Evolutionary conservation across 2,888 invertebrate species (phyloP).

Genomic region (Synanthedon vespiformis): DNA sequence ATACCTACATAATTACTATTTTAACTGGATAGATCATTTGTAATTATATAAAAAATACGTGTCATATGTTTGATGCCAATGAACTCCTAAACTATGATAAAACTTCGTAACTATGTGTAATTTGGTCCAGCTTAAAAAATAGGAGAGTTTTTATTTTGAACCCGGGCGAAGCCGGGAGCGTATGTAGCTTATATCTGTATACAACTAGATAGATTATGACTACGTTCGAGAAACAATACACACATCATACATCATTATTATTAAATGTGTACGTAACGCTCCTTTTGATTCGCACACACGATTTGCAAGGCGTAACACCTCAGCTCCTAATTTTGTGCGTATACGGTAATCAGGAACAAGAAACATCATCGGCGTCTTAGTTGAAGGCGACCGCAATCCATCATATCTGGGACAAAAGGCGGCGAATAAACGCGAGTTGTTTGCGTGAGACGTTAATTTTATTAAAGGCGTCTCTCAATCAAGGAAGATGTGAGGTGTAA

Average conservation of each 20-base stretch:
- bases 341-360: constrained; percentile 57
- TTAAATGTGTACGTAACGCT: constrained; percentile 41
- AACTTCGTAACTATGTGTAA: no score
- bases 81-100: no score
- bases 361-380: constrained; percentile 58
- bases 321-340: constrained; percentile 44
- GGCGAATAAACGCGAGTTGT: constrained; percentile 51
- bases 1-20: no score
- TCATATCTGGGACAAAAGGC: constrained; percentile 63
- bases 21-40: constrained; percentile 1
- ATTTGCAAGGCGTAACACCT: constrained; percentile 28
- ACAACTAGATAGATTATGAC: constrained; percentile 10
- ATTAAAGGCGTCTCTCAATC: constrained; percentile 67
- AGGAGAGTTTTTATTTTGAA: no score
- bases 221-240: constrained; percentile 28
- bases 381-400: constrained; percentile 59
- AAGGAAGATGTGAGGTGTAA: constrained; percentile 53
- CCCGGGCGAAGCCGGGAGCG: no score
- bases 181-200: not conserved
- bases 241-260: constrained; percentile 49
- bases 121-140: no score
- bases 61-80: no score
- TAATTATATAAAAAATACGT: no score
- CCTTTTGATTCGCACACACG: constrained; percentile 21
- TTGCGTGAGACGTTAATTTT: constrained; percentile 65